These are phyloP conservation scores for Nasonia longicornis DNA, from an alignment of 1,140 invertebrate genomes.

Conservation along the genomic window DNA sequence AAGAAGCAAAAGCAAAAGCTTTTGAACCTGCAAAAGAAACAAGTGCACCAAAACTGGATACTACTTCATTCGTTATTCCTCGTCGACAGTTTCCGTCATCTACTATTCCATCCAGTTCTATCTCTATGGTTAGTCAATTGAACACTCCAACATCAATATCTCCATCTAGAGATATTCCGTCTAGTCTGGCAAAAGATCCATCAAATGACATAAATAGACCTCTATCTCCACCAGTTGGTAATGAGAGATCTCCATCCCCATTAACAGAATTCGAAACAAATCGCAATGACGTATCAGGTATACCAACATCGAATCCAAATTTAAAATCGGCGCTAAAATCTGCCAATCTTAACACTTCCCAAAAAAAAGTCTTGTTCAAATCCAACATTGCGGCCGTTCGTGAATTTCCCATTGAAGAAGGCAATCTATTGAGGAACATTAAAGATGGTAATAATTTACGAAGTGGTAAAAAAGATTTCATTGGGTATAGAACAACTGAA, in stretches of 20 bases:
- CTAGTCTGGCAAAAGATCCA: slow-evolving; percentile 20
- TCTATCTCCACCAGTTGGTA: neutral
- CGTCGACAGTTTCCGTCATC: slow-evolving; percentile 21
- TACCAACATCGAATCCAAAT: neutral
- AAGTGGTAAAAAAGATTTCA: slow-evolving; percentile 3
- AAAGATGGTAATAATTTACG: slow-evolving; percentile 51
- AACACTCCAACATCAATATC: neutral
- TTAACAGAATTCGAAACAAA: neutral
- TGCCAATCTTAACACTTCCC: neutral
- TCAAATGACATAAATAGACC: neutral
- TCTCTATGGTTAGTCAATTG: neutral
- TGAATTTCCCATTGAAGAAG: slow-evolving; percentile 53
- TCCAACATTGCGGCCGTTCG: slow-evolving; percentile 37
- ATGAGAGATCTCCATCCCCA: neutral
- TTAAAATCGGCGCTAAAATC: slow-evolving; percentile 17
- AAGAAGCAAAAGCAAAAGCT: slow-evolving; percentile 19
- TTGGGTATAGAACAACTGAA: slow-evolving; percentile 9
- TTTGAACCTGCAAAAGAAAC: neutral
- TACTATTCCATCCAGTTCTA: slow-evolving; percentile 16
- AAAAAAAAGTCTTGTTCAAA: slow-evolving; percentile 51
- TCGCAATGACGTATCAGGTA: neutral
- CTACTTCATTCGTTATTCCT: slow-evolving; percentile 19
- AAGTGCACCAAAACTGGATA: neutral
- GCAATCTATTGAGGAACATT: slow-evolving; percentile 53
- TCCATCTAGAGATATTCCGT: neutral